phyloP scores from a whole-genome alignment of 2,888 invertebrate species.

The Dryobota labecula region DNA sequence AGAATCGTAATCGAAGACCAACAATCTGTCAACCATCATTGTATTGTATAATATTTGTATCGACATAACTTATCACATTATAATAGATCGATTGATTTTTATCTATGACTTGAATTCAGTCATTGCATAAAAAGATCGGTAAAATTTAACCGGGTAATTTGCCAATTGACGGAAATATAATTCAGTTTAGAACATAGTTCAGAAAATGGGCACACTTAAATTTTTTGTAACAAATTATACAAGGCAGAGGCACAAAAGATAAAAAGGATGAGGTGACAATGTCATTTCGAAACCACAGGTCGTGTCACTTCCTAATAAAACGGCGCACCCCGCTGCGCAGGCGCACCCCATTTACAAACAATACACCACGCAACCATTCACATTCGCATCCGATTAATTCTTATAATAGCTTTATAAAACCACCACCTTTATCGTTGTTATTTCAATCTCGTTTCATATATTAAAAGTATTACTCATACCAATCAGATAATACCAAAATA shows the following conservation, averaged over 20 bases:
- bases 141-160: neutral
- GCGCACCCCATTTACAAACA: slow-evolving; percentile 85
- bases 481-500: slow-evolving; percentile 87
- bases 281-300: slow-evolving; percentile 65
- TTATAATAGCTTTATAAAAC: slow-evolving; percentile 66
- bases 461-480: slow-evolving; percentile 79
- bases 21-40: slow-evolving; percentile 88
- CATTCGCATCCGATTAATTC: slow-evolving; percentile 74
- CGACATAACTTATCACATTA: slow-evolving; percentile 68
- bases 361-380: slow-evolving; percentile 76
- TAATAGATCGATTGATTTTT: slow-evolving; percentile 69
- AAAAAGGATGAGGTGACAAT: slow-evolving; percentile 59
- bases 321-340: slow-evolving; percentile 79
- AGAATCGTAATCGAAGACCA: slow-evolving; percentile 79
- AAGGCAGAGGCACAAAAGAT: slow-evolving; percentile 3
- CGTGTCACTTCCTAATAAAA: slow-evolving; percentile 73
- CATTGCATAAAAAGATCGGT: neutral
- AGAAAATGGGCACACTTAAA: neutral
- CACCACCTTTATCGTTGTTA: slow-evolving; percentile 55
- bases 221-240: slow-evolving; percentile 26
- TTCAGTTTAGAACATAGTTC: neutral
- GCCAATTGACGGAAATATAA: slow-evolving; percentile 1
- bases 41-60: slow-evolving; percentile 81
- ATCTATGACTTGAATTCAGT: slow-evolving; percentile 27
- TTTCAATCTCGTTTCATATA: slow-evolving; percentile 64